Evolutionary conservation across 2,113 vertebrate species (phyloP).

Genomic region (Crocuta crocuta): DNA sequence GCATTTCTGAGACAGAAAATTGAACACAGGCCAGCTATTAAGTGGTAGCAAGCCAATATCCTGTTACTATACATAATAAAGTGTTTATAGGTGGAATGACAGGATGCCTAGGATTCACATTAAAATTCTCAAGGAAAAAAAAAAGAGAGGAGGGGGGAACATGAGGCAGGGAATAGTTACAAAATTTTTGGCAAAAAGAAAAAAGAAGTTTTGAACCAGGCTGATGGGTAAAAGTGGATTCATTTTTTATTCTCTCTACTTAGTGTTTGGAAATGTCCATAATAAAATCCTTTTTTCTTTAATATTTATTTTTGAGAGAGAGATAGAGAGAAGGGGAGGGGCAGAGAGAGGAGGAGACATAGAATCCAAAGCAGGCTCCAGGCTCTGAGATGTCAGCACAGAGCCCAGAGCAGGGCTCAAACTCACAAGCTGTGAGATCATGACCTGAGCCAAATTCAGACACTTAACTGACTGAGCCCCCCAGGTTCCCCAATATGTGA

Average conservation of each 20-base stretch:
- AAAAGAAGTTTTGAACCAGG: not conserved
- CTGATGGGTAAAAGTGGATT: not conserved
- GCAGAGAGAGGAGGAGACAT: too few relatives aligned
- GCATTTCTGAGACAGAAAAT: not conserved
- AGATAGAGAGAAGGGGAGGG: too few relatives aligned
- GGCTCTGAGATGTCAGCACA: too few relatives aligned
- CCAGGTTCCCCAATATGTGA: too few relatives aligned
- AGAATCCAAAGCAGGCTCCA: too few relatives aligned
- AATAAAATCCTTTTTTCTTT: not conserved
- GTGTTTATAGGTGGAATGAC: not conserved
- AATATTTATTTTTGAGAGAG: too few relatives aligned
- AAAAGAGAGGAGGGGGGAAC: accelerated
- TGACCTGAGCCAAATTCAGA: too few relatives aligned
- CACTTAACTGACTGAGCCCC: too few relatives aligned
- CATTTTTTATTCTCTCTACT: not conserved
- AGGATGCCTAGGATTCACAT: not conserved
- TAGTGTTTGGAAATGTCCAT: not conserved
- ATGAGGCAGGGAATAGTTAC: not conserved
- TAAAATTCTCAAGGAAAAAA: not conserved
- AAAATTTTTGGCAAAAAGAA: not conserved
- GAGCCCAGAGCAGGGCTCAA: too few relatives aligned
- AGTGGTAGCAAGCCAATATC: not conserved
- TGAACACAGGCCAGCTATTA: not conserved
- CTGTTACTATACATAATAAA: not conserved
- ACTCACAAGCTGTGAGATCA: too few relatives aligned